Conservation (phyloP, 1,140 invertebrate genomes). For the Panagrolaimus sp. region DNA sequence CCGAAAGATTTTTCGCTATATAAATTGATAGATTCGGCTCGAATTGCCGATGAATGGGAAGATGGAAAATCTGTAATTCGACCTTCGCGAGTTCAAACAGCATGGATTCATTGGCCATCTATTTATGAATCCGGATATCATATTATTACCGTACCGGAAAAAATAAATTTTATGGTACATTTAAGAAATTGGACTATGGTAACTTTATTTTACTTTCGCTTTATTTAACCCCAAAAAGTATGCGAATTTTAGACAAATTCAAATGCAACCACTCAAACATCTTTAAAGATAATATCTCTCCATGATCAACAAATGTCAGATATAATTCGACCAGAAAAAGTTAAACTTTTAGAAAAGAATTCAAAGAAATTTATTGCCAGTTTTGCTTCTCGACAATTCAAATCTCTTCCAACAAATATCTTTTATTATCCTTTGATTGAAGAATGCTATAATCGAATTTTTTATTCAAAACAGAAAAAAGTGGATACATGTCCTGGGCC, state of each 20-base stretch:
- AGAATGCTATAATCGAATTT: slow-evolving; percentile 32
- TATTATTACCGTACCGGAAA: background rate
- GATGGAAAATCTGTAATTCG: slow-evolving; percentile 5
- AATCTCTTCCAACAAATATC: slow-evolving; percentile 19
- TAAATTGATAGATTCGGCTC: background rate
- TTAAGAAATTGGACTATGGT: slow-evolving; percentile 10
- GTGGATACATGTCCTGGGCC: background rate
- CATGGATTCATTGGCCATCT: slow-evolving; percentile 9
- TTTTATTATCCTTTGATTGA: slow-evolving; percentile 32
- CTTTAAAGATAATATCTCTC: background rate
- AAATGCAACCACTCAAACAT: background rate
- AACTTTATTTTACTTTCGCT: background rate
- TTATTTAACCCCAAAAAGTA: background rate
- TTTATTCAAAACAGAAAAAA: slow-evolving; percentile 21
- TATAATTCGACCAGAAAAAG: background rate
- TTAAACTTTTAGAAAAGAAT: background rate
- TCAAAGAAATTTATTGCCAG: background rate
- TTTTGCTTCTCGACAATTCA: background rate
- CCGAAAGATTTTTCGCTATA: background rate
- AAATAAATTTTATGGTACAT: slow-evolving; percentile 12
- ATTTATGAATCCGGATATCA: background rate
- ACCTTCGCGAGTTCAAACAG: background rate
- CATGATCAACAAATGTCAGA: background rate
- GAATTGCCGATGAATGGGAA: background rate
- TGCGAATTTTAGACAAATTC: background rate